phyloP scores from a whole-genome alignment of 2,888 invertebrate species.

The Pandemis corylana region DNA sequence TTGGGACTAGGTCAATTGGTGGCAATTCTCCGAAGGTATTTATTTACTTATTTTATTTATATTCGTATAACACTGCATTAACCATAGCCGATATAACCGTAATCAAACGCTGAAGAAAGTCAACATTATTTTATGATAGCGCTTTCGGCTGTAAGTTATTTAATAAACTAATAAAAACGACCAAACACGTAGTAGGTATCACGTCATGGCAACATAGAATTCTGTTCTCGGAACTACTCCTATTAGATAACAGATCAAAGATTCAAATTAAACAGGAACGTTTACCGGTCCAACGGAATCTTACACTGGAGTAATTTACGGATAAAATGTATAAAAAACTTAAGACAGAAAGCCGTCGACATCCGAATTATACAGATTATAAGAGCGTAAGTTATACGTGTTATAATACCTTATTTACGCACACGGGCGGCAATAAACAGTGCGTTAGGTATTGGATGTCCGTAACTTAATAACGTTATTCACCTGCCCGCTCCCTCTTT shows the following conservation, averaged over 20 bases:
- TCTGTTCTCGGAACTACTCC: conserved; percentile 72
- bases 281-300: conserved; percentile 57
- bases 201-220: conserved; percentile 65
- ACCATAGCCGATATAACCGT: background rate
- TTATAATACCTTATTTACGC: conserved; percentile 67
- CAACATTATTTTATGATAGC: conserved; percentile 14
- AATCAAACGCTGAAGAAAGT: background rate
- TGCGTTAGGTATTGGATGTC: conserved; percentile 64
- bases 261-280: conserved; percentile 71
- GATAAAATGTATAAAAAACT: conserved; percentile 43
- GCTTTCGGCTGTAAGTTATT: conserved; percentile 59
- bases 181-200: conserved; percentile 61
- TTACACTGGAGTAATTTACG: conserved; percentile 50
- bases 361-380: conserved; percentile 44
- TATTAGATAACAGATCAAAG: conserved; percentile 78
- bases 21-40: no score
- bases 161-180: conserved; percentile 62
- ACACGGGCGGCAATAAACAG: conserved; percentile 61
- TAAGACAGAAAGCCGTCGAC: conserved; percentile 41
- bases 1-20: no score
- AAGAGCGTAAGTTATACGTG: conserved; percentile 48
- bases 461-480: conserved; percentile 74
- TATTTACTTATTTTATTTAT: no score
- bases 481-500: conserved; percentile 72
- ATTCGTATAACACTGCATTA: background rate